These are phyloP conservation scores for Melanostoma scalare DNA, from an alignment of 2,888 invertebrate species.

Conservation along the genomic window DNA sequence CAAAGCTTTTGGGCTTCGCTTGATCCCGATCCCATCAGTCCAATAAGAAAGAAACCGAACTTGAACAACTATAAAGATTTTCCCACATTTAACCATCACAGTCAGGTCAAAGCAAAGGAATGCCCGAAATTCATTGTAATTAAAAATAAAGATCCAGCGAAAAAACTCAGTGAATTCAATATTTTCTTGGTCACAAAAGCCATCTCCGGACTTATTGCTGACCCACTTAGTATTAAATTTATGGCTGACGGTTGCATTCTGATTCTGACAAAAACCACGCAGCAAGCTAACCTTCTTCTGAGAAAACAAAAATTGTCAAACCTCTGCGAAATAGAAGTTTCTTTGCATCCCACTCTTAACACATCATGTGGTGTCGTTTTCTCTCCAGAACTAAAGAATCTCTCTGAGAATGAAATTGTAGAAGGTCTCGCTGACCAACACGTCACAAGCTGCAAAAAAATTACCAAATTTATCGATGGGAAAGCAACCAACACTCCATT, in stretches of 20 bases:
- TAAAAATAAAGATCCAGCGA: background rate
- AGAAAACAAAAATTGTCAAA: background rate
- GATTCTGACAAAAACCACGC: background rate
- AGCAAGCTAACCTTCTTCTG: background rate
- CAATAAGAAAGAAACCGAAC: no score
- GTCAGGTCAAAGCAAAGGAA: no score
- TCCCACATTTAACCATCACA: no score
- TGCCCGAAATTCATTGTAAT: background rate
- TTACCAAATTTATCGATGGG: conserved; percentile 25
- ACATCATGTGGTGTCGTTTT: conserved; percentile 7
- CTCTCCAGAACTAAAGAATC: conserved; percentile 20
- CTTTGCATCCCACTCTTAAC: background rate
- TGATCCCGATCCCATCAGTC: no score
- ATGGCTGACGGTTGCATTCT: background rate
- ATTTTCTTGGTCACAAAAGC: background rate
- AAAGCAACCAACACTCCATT: conserved; percentile 28
- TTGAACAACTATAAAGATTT: no score
- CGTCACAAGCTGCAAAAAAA: conserved; percentile 36
- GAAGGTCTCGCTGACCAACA: conserved; percentile 27
- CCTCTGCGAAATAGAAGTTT: background rate
- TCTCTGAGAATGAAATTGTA: conserved; percentile 30
- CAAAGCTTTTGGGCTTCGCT: no score
- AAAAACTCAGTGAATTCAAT: background rate
- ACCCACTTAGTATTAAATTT: background rate
- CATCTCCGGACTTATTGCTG: background rate